phyloP scores from a whole-genome alignment of 2,113 vertebrate species.

The Actenoides hombroni region DNA sequence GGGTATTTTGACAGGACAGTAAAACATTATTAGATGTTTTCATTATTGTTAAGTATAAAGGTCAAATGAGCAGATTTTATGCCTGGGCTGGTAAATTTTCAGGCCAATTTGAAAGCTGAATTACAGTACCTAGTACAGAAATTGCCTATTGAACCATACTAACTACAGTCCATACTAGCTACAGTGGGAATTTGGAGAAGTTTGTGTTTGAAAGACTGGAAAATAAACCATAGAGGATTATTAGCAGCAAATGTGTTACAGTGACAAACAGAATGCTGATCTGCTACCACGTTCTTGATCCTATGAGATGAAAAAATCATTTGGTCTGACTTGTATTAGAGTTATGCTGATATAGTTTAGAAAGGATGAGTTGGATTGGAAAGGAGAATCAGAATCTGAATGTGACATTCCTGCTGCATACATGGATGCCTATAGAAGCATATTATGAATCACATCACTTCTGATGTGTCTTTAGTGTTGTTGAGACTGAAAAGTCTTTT shows the following conservation, averaged over 20 bases:
- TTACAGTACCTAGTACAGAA: background rate
- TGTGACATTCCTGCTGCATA: fast-evolving
- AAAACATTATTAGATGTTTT: slow-evolving; percentile 12
- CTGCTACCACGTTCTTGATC: background rate
- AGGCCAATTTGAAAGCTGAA: slow-evolving; percentile 5
- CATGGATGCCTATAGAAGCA: background rate
- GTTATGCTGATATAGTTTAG: background rate
- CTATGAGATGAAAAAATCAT: background rate
- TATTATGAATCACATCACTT: background rate
- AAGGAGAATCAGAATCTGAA: background rate
- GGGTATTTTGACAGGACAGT: background rate
- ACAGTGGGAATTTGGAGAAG: background rate
- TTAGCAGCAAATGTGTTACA: background rate
- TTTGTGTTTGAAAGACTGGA: background rate
- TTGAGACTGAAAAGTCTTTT: background rate
- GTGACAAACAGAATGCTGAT: background rate
- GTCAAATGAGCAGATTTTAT: slow-evolving; percentile 12
- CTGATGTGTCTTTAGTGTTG: background rate
- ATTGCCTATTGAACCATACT: background rate
- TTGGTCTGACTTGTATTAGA: background rate
- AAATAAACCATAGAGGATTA: background rate
- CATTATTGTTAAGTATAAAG: background rate
- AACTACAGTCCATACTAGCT: background rate
- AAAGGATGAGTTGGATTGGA: background rate
- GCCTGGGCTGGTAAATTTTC: slow-evolving; percentile 7